These are phyloP conservation scores for Elysia crispata DNA, from an alignment of 2,888 invertebrate genomes.

Conservation along the genomic window DNA sequence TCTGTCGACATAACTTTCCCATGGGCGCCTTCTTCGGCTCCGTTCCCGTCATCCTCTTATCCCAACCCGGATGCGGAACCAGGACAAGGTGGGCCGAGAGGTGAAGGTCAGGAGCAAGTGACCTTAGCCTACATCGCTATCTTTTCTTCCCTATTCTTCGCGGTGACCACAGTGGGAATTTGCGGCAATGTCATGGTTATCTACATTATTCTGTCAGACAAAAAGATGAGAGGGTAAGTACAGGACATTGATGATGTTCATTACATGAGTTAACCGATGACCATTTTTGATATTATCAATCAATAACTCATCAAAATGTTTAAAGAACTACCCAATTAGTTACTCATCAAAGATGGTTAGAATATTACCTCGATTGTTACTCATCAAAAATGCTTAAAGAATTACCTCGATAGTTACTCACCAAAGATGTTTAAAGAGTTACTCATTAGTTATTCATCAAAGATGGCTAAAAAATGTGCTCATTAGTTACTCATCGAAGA, in stretches of 20 bases:
- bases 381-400: too few species aligned
- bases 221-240: slow-evolving; percentile 55
- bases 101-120: neutral
- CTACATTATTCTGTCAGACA: slow-evolving; percentile 73
- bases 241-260: neutral
- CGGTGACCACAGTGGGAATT: slow-evolving; percentile 71
- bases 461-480: too few species aligned
- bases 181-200: slow-evolving; percentile 75
- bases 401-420: too few species aligned
- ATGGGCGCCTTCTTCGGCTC: neutral
- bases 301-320: too few species aligned
- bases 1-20: neutral
- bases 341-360: too few species aligned
- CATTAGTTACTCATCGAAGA: too few species aligned
- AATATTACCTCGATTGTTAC: too few species aligned
- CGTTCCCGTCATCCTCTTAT: neutral
- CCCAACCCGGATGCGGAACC: neutral
- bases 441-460: too few species aligned
- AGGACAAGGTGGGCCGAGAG: neutral
- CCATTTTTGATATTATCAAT: too few species aligned
- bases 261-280: too few species aligned
- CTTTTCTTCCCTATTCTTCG: slow-evolving; percentile 40
- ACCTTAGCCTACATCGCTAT: slow-evolving; percentile 35
- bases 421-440: too few species aligned
- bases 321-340: too few species aligned